phyloP scores from a whole-genome alignment of 92 coral and sea anemone species.

The Montipora capitata region DNA sequence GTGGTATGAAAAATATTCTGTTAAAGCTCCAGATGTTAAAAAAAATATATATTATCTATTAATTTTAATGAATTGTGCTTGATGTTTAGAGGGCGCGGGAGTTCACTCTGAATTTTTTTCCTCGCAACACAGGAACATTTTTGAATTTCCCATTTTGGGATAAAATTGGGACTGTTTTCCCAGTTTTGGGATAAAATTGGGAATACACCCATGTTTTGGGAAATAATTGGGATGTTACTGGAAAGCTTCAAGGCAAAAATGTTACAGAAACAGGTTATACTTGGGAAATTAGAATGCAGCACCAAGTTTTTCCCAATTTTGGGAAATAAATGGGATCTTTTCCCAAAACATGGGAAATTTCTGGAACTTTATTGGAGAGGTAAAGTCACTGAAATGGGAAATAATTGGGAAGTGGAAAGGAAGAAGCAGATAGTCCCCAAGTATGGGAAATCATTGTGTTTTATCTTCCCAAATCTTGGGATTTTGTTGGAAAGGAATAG shows the following conservation, averaged over 20 bases:
- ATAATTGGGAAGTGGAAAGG: conserved; percentile 16
- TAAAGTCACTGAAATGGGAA: conserved; percentile 5
- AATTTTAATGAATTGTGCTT: no score
- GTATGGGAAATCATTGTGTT: not conserved
- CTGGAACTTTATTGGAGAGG: not conserved
- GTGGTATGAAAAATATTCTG: no score
- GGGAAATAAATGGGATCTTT: conserved; percentile 23
- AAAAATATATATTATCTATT: no score
- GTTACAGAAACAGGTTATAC: conserved; percentile 1
- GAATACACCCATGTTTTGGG: not conserved
- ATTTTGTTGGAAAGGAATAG: not conserved
- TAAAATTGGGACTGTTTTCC: not conserved
- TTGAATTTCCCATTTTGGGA: no score
- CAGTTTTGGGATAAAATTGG: conserved; percentile 37
- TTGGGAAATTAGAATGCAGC: conserved; percentile 3
- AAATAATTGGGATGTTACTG: conserved; percentile 20
- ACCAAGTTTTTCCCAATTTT: conserved; percentile 18
- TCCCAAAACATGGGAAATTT: conserved; percentile 8
- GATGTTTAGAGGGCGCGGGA: no score
- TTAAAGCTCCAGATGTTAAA: no score
- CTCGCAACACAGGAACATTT: no score
- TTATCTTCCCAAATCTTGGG: not conserved
- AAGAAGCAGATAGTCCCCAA: not conserved
- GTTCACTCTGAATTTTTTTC: no score
- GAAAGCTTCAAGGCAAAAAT: not conserved